phyloP scores from a whole-genome alignment of 2,113 vertebrate species.

The Oreochromis niloticus region DNA sequence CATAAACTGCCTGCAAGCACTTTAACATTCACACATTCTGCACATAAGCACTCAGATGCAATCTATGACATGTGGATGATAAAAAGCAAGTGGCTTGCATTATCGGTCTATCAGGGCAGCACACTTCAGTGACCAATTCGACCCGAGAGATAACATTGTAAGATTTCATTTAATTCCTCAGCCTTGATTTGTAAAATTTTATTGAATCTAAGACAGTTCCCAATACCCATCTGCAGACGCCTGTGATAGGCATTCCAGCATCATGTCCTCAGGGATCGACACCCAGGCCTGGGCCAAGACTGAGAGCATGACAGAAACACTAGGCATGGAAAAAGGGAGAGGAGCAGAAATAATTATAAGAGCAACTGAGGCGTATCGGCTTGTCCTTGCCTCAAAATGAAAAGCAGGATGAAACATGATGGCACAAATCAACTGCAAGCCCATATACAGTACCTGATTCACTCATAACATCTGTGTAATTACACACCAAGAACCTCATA shows the following conservation, averaged over 20 bases:
- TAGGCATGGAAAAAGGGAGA: constrained; percentile 54
- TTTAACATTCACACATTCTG: constrained; percentile 1
- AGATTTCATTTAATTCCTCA: constrained; percentile 54
- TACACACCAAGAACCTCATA: constrained; percentile 33
- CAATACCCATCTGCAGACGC: constrained; percentile 26
- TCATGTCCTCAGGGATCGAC: constrained; percentile 52
- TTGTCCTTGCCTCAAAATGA: constrained; percentile 64
- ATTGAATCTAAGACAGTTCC: constrained; percentile 41
- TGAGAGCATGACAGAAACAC: constrained; percentile 40
- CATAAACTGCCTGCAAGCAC: background rate
- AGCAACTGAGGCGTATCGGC: constrained; percentile 59
- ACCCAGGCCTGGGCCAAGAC: constrained; percentile 22
- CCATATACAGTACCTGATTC: constrained; percentile 48
- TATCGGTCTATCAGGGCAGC: constrained; percentile 38
- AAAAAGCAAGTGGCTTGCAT: constrained; percentile 29
- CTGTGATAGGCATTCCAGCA: constrained; percentile 36
- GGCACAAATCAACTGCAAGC: constrained; percentile 44
- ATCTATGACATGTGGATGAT: constrained; percentile 16
- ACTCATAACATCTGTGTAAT: constrained; percentile 60
- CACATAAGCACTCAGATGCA: constrained; percentile 15
- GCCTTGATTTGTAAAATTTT: constrained; percentile 52
- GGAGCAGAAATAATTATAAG: constrained; percentile 70
- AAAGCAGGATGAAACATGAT: constrained; percentile 58
- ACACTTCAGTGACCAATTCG: constrained; percentile 41
- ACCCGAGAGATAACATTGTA: constrained; percentile 40